These are phyloP conservation scores for Aegypius monachus DNA, from an alignment of 2,113 vertebrate species.

Conservation along the genomic window DNA sequence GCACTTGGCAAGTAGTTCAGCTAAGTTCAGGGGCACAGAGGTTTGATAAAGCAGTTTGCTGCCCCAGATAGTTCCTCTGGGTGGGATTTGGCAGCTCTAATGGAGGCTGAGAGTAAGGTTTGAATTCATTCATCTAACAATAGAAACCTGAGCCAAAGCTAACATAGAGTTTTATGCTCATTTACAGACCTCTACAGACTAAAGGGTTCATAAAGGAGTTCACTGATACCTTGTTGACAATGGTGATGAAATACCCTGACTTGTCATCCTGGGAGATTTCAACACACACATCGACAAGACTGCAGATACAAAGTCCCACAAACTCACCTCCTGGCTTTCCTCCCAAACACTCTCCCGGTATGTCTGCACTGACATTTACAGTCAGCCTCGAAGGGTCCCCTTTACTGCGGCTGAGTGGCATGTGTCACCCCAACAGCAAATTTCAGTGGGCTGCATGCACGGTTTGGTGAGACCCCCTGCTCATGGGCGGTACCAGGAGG, in stretches of 20 bases:
- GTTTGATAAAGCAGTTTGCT: conserved; percentile 47
- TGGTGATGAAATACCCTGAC: conserved; percentile 63
- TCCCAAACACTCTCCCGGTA: neutral
- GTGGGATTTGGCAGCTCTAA: conserved; percentile 57
- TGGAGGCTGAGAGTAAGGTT: conserved; percentile 28
- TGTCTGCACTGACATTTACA: neutral
- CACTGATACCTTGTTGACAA: conserved; percentile 65
- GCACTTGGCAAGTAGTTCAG: neutral
- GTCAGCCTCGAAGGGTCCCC: neutral
- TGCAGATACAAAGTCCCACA: conserved; percentile 39
- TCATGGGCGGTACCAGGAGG: neutral
- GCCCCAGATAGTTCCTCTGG: conserved; percentile 50
- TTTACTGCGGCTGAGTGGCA: neutral
- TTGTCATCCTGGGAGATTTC: conserved; percentile 68
- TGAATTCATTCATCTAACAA: conserved; percentile 64
- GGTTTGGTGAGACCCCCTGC: neutral
- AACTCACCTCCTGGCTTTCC: conserved; percentile 43
- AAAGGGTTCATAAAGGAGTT: conserved; percentile 61
- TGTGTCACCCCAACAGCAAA: neutral
- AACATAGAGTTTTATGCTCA: conserved; percentile 63
- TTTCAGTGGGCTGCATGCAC: neutral
- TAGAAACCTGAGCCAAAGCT: conserved; percentile 65
- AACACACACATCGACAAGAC: conserved; percentile 60
- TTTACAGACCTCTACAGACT: conserved; percentile 63
- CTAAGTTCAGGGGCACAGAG: conserved; percentile 14